Evolutionary conservation across 2,888 invertebrate species (phyloP).

Genomic region (Zaprionus obscuricornis): DNA sequence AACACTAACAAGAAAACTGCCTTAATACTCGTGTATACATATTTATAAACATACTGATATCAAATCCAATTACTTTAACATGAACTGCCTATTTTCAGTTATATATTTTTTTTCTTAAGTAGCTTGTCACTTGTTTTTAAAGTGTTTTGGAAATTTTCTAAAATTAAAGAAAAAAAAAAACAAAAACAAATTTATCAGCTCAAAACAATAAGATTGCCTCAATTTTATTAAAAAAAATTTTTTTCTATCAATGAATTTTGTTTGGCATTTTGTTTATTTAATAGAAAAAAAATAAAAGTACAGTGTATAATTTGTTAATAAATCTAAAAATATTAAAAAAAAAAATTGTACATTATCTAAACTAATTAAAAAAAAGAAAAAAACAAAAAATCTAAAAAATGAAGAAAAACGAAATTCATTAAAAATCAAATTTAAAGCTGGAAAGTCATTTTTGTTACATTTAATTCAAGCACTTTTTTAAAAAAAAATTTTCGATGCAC

Average conservation of each 20-base stretch:
- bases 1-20: constrained; percentile 58
- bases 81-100: constrained; percentile 35
- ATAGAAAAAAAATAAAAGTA: constrained; percentile 9
- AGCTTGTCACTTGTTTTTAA: constrained; percentile 69
- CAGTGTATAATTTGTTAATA: constrained; percentile 53
- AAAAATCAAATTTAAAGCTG: constrained; percentile 39
- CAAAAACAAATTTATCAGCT: too few relatives aligned
- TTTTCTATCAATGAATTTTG: constrained; percentile 67
- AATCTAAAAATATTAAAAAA: constrained; percentile 17
- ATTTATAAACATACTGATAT: constrained; percentile 40
- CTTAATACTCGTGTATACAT: constrained; percentile 54
- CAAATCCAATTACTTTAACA: constrained; percentile 35
- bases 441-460: constrained; percentile 66
- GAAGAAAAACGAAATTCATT: constrained; percentile 70
- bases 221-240: constrained; percentile 45
- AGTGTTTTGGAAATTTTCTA: constrained; percentile 61
- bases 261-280: constrained; percentile 58
- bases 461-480: constrained; percentile 73
- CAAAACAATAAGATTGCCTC: constrained; percentile 53
- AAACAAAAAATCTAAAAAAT: constrained; percentile 25
- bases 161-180: constrained; percentile 18
- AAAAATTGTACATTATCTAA: constrained; percentile 18
- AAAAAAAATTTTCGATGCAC: constrained; percentile 70
- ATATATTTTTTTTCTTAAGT: constrained; percentile 55
- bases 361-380: constrained; percentile 35